Conservation (phyloP, 2,888 invertebrate genomes). For the Plebejus argus region DNA sequence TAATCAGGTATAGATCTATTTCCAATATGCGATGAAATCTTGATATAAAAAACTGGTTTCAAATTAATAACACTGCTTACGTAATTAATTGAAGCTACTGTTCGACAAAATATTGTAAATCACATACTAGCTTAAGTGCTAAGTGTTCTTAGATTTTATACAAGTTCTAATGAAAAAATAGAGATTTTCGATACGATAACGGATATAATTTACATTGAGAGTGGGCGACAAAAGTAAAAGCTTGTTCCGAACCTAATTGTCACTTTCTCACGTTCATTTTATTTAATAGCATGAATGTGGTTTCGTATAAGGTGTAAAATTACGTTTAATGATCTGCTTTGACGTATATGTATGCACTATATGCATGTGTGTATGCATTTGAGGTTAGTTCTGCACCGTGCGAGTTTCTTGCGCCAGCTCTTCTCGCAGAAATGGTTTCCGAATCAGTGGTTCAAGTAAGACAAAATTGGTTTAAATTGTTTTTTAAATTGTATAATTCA, state of each 20-base stretch:
- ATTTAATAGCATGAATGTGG: neutral
- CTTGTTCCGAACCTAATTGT: slow-evolving; percentile 8
- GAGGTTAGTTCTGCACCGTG: too few relatives aligned
- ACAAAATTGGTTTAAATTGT: too few relatives aligned
- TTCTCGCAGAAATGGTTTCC: too few relatives aligned
- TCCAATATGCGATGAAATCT: slow-evolving; percentile 1
- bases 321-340: neutral
- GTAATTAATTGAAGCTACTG: neutral
- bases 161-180: neutral
- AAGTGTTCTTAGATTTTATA: neutral
- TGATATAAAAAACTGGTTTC: neutral
- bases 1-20: neutral
- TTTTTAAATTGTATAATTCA: too few relatives aligned
- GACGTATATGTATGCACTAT: neutral
- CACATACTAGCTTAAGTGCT: neutral
- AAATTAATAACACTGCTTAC: neutral
- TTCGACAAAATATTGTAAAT: neutral
- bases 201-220: slow-evolving; percentile 11
- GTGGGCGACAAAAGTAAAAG: slow-evolving; percentile 21
- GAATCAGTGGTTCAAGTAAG: too few relatives aligned
- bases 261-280: slow-evolving; percentile 5
- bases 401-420: too few relatives aligned
- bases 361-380: neutral
- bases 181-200: neutral
- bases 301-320: slow-evolving; percentile 12